phyloP scores from a whole-genome alignment of 2,113 vertebrate species.

The Peromyscus maniculatus region DNA sequence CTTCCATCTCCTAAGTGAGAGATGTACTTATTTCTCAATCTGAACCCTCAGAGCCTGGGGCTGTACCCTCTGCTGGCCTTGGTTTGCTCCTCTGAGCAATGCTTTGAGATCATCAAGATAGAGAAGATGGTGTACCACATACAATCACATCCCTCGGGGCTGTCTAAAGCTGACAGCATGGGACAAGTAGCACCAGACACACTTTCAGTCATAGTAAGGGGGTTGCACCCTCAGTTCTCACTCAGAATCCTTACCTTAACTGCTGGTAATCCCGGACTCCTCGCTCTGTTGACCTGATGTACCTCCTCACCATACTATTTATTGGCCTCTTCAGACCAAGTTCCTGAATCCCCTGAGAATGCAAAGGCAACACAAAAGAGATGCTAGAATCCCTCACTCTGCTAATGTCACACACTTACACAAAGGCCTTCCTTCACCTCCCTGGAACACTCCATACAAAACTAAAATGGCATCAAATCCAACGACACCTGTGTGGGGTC shows the following conservation, averaged over 20 bases:
- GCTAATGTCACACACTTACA: constrained; percentile 6
- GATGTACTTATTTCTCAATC: not conserved
- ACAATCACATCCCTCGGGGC: not conserved
- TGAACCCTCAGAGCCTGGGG: not conserved
- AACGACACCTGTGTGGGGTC: not conserved
- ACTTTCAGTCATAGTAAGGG: not conserved
- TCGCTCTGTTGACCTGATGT: not conserved
- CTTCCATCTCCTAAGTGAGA: not conserved
- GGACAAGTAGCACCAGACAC: not conserved
- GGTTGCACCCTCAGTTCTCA: not conserved
- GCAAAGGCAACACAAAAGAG: not conserved
- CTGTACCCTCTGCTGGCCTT: not conserved
- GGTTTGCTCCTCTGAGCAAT: not conserved
- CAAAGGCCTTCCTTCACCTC: not conserved
- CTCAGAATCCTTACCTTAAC: not conserved
- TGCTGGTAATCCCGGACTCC: not conserved
- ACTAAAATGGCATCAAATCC: not conserved
- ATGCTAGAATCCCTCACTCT: not conserved
- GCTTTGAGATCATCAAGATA: not conserved
- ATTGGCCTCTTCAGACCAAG: not conserved
- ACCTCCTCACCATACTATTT: not conserved
- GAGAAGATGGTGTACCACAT: not conserved
- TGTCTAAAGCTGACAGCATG: not conserved
- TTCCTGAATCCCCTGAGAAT: not conserved
- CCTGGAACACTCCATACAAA: not conserved